phyloP scores from a whole-genome alignment of 2,888 invertebrate species.

The Platycheirus rosarum region DNA sequence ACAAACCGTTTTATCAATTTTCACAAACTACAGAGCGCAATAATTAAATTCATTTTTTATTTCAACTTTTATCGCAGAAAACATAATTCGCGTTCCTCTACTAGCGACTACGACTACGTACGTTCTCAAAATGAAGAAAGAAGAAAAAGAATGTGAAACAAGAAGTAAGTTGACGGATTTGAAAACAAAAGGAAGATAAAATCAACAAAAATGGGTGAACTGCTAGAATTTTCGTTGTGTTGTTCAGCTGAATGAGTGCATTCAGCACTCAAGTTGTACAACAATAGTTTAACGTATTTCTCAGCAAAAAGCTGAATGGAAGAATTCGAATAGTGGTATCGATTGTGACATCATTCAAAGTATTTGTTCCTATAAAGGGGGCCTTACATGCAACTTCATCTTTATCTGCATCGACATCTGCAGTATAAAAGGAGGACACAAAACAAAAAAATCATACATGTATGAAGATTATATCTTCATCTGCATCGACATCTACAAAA shows the following conservation, averaged over 20 bases:
- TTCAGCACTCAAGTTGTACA: background rate
- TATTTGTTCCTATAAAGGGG: too few relatives aligned
- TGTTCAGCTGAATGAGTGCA: background rate
- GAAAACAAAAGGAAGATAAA: conserved; percentile 25
- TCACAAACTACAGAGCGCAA: conserved; percentile 35
- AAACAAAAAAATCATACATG: too few relatives aligned
- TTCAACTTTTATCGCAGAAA: conserved; percentile 41
- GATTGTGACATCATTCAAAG: too few relatives aligned
- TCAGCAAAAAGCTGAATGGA: background rate
- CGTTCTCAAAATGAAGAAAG: conserved; percentile 47
- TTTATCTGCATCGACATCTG: too few relatives aligned
- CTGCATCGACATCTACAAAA: too few relatives aligned
- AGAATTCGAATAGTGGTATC: too few relatives aligned
- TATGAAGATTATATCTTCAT: too few relatives aligned
- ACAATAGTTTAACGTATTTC: too few relatives aligned
- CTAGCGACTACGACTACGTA: conserved; percentile 37
- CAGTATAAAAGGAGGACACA: too few relatives aligned
- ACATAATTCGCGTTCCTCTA: conserved; percentile 42
- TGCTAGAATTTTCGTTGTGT: too few relatives aligned
- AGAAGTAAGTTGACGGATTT: conserved; percentile 58
- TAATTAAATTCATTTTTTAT: conserved; percentile 37
- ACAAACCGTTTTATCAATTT: conserved; percentile 14
- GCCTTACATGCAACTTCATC: too few relatives aligned
- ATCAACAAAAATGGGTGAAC: conserved; percentile 8
- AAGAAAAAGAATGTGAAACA: conserved; percentile 39